These are phyloP conservation scores for Epicampocera succincta DNA, from an alignment of 2,888 invertebrate species.

Conservation along the genomic window DNA sequence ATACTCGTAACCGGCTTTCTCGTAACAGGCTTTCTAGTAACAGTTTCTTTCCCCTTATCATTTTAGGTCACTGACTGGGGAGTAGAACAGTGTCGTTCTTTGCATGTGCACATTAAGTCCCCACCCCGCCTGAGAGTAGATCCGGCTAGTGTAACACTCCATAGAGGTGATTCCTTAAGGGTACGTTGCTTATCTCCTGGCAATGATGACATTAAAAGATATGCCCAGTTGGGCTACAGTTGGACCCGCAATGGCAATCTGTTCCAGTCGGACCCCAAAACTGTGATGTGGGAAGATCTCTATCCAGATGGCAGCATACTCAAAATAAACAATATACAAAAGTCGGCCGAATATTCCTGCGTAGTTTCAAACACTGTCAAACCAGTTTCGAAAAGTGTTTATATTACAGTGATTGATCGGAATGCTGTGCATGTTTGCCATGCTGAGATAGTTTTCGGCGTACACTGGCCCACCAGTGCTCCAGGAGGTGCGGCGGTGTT, in stretches of 20 bases:
- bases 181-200: slow-evolving; percentile 86
- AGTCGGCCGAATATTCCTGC: slow-evolving; percentile 90
- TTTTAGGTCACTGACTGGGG: slow-evolving; percentile 86
- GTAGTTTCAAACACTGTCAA: slow-evolving; percentile 84
- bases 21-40: no score
- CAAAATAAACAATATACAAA: slow-evolving; percentile 89
- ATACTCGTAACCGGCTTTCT: no score
- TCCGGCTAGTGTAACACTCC: slow-evolving; percentile 86
- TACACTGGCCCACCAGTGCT: slow-evolving; percentile 87
- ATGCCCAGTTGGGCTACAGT: slow-evolving; percentile 89
- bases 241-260: slow-evolving; percentile 91
- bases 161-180: slow-evolving; percentile 82
- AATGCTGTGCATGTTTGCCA: slow-evolving; percentile 84
- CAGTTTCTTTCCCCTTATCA: not conserved
- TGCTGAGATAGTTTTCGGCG: slow-evolving; percentile 84
- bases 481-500: slow-evolving; percentile 87
- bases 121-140: slow-evolving; percentile 86
- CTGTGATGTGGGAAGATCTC: slow-evolving; percentile 92
- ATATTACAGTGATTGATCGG: slow-evolving; percentile 86
- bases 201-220: slow-evolving; percentile 83
- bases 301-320: slow-evolving; percentile 92
- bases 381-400: slow-evolving; percentile 84
- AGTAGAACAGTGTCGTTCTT: slow-evolving; percentile 85
- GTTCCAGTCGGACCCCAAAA: slow-evolving; percentile 87
- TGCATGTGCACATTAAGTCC: slow-evolving; percentile 84